Base-by-base conservation (phyloP, 2,888 invertebrate genomes). In the Drosophila niveifrons region DNA sequence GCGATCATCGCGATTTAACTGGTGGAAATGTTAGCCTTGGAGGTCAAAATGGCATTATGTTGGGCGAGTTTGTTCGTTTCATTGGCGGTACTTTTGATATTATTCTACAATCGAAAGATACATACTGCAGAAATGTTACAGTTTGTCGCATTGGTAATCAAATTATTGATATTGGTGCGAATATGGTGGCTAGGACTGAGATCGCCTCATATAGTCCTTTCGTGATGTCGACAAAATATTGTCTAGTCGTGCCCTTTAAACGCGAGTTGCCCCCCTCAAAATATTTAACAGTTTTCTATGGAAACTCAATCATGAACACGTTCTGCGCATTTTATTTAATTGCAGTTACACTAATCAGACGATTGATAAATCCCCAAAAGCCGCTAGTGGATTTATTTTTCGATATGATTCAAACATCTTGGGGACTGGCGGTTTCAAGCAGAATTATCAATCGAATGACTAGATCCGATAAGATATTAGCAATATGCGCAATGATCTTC, bases 1-100 rank as follows among this genome's bases (percentile, higher is more conserved):
- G 39, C 2, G 50, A 64, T 8, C 53, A 62, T 18, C 13, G 23
- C 9, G 31, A 58, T 36, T 0, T 66, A 18, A 50, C 43, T 7
- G 34, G 11, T 3, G 39, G 46, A 0, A 56, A 34, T 29, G 6
- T 59, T 3, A 52, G 47, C 3, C 29, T 73, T 3, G 52, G 74
- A 7, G 73, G 73, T 8, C 11, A 7, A 10, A 31, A 7, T 17
- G 68, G 74, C 0, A 9, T 59, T 8, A n/a, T 67, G 11, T 29
- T 73, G 3, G 2, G 8, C 1, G 63, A 57, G 36, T 41, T 55
- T 23, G n/a, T 67, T 13, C 44, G 41, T 1, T 56, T 13, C 15
- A 9, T n/a, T 6, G 13, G 11, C 0, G 48, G 13, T 9, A n/a
- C 11, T 9, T 34, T 63, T 7, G 11, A 41, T 13, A 48, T 63